Base-by-base conservation (phyloP, 1,140 invertebrate genomes). In the Venturia canescens region DNA sequence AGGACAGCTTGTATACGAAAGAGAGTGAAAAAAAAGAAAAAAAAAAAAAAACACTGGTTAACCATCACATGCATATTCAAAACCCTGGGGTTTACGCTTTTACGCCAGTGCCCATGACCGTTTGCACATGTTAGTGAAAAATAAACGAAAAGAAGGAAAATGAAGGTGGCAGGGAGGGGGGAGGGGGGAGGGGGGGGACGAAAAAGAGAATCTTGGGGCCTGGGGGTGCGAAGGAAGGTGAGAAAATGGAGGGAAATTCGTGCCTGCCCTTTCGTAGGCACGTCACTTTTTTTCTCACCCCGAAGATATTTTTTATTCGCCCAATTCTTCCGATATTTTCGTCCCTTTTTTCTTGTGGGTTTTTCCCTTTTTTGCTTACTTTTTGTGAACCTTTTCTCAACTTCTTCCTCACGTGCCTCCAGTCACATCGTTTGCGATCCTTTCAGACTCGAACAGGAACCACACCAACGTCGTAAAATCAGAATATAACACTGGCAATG, bases 21-120 rank as follows among this genome's bases (percentile, higher is more conserved):
- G 38, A 13, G 11, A 57, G 18, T 7, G 21, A 57, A 57, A 57
- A 57, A 53, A 34, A 67, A 75, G 57, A 74, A 50, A 72, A 18
- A 29, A 50, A 26, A 11, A 38, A 78, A 34, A 76, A 26, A 6
- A 18, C 21, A 26, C 26, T 6, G 21, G 63, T 44, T 48, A 60
- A 82, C 18, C 29, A 11, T 3, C 31, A 67, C 79, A 74, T 84
- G 76, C 83, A 84, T 84, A 84, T 83, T 84, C 81, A 82, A 75
- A 80, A 79, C 79, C 67, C 67, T 44, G 67, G 79, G 83, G 78
- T 80, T 78, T 66, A 70, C 78, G 67, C 70, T 63, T 60, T 38
- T 50, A 75, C 34, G 79, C 74, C 74, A 29, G 50, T 26, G 48
- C 27, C 67, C 27, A 70, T 26, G 31, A 60, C n/a, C 63, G 83